Conservation (phyloP, 2,797 vertebrate species). For the Percopsis omiscomaycus region DNA sequence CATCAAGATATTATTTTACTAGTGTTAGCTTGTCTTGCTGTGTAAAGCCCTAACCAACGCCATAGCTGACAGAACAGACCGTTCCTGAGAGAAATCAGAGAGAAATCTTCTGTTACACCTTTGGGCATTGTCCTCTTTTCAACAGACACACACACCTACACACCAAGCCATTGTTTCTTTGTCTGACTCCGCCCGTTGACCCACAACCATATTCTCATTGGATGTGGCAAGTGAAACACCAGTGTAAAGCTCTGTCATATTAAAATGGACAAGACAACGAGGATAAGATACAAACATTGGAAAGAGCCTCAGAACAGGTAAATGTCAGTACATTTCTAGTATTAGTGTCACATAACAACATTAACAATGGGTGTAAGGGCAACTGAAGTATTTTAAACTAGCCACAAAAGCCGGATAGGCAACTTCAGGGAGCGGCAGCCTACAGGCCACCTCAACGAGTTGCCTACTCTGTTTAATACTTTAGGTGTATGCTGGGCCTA, state of each 20-base stretch:
- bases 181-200: conserved; percentile 23
- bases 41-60: too few relatives aligned
- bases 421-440: neutral
- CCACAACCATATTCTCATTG: conserved; percentile 14
- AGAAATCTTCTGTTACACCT: too few relatives aligned
- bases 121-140: neutral
- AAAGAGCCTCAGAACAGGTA: conserved; percentile 55
- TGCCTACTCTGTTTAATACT: neutral
- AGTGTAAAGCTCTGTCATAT: too few relatives aligned
- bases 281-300: conserved; percentile 58
- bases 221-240: neutral
- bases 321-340: neutral
- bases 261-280: conserved; percentile 45
- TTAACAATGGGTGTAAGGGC: neutral
- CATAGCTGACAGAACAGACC: too few relatives aligned
- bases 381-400: neutral
- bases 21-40: too few relatives aligned
- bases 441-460: neutral
- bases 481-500: neutral
- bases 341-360: neutral
- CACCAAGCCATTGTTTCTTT: neutral
- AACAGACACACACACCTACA: neutral
- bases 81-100: too few relatives aligned
- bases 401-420: neutral
- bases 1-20: too few relatives aligned